Conservation (phyloP, 2,113 vertebrate genomes). For the Monopterus albus region DNA sequence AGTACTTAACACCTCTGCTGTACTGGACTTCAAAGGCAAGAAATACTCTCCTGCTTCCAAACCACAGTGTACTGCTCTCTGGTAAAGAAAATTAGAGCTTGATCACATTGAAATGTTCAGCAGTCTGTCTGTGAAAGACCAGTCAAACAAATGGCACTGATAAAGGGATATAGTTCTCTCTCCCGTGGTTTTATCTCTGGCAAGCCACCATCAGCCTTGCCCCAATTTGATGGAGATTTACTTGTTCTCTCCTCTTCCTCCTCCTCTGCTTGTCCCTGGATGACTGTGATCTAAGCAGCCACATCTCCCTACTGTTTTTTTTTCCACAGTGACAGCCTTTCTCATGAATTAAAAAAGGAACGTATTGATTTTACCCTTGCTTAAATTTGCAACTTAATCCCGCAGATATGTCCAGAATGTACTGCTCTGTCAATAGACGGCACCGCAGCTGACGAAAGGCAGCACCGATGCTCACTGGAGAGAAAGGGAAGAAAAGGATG, state of each 20-base stretch:
- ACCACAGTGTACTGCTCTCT: conserved; percentile 21
- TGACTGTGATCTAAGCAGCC: conserved; percentile 68
- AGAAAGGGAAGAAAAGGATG: conserved; percentile 50
- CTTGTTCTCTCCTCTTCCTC: conserved; percentile 39
- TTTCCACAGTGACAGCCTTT: conserved; percentile 73
- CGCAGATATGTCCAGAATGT: conserved; percentile 76
- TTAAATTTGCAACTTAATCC: conserved; percentile 82
- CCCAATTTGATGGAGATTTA: conserved; percentile 73
- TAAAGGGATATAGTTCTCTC: conserved; percentile 35
- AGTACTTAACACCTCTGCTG: conserved; percentile 66
- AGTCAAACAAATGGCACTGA: conserved; percentile 21
- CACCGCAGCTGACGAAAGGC: conserved; percentile 55
- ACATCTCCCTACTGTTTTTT: conserved; percentile 66
- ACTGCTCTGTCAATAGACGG: conserved; percentile 75
- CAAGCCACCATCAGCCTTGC: conserved; percentile 38
- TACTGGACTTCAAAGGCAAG: conserved; percentile 49
- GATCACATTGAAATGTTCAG: conserved; percentile 26
- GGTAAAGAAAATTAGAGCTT: conserved; percentile 36
- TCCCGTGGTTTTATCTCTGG: conserved; percentile 56
- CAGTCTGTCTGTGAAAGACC: conserved; percentile 12
- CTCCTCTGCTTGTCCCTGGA: conserved; percentile 61
- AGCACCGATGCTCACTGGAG: conserved; percentile 28
- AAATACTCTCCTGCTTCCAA: conserved; percentile 34
- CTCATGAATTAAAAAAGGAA: conserved; percentile 82
- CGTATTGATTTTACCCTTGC: conserved; percentile 82